Evolutionary conservation across 2,113 vertebrate species (phyloP).

Genomic region (Myotis yumanensis): DNA sequence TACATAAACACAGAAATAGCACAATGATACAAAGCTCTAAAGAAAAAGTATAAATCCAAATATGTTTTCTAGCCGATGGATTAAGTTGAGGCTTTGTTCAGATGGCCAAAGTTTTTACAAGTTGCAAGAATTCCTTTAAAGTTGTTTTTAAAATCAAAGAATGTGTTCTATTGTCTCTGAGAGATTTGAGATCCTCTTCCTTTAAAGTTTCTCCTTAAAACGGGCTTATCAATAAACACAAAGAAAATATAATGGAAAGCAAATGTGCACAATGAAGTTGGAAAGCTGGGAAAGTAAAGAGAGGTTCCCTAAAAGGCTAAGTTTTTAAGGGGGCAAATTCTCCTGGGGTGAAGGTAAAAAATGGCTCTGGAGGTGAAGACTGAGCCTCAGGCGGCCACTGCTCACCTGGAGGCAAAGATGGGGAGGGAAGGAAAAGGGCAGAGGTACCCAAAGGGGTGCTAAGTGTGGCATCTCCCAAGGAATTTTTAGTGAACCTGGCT

Average conservation of each 20-base stretch:
- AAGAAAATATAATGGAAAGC: background rate
- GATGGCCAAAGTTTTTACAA: background rate
- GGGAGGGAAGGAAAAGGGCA: too few species aligned
- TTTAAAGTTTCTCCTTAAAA: background rate
- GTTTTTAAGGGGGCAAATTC: background rate
- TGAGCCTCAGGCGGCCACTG: too few species aligned
- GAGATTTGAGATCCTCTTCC: background rate
- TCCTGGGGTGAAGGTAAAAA: background rate
- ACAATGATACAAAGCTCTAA: background rate
- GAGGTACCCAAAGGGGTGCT: too few species aligned
- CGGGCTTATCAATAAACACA: background rate
- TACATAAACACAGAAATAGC: background rate
- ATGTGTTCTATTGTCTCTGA: background rate
- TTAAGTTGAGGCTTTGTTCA: background rate
- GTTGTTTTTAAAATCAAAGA: background rate
- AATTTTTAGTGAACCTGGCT: background rate
- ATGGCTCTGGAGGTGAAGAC: background rate
- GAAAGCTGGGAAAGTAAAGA: background rate
- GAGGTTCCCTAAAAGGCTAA: background rate
- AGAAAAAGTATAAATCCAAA: background rate
- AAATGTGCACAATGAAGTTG: background rate
- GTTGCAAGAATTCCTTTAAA: background rate
- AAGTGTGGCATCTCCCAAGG: background rate
- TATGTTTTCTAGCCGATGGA: background rate
- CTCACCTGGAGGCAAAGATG: background rate